These are phyloP conservation scores for Phrynocephalus versicolor DNA, from an alignment of 2,113 vertebrate species.

Conservation along the genomic window DNA sequence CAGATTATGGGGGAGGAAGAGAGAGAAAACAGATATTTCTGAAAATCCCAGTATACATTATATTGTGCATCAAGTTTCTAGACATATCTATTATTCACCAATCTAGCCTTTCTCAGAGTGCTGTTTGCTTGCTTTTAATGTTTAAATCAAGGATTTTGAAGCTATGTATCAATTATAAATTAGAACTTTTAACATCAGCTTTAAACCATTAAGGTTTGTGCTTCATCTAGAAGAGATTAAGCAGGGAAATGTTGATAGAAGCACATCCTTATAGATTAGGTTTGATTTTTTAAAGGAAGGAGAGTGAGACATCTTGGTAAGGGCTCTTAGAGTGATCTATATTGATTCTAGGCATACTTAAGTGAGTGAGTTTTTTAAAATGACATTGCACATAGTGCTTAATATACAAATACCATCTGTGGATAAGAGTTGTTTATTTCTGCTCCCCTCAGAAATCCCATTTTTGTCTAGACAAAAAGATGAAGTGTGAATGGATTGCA, in stretches of 20 bases:
- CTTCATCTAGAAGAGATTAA: not conserved
- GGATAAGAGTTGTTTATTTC: slow-evolving; percentile 17
- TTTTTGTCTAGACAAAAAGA: slow-evolving; percentile 5
- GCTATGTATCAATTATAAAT: slow-evolving; percentile 4
- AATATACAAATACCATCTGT: not conserved
- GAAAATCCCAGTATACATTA: not conserved
- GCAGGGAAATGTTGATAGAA: not conserved
- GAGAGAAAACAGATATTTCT: slow-evolving; percentile 24
- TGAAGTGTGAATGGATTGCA: slow-evolving; percentile 26
- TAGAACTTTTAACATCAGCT: not conserved
- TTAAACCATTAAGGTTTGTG: slow-evolving; percentile 9
- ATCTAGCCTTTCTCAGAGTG: not conserved
- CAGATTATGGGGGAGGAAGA: slow-evolving; percentile 4
- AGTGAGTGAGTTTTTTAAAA: slow-evolving; percentile 7
- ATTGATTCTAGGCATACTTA: not conserved
- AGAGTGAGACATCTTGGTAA: not conserved
- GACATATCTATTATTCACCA: slow-evolving; percentile 15
- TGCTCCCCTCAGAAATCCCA: accelerated
- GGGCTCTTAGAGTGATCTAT: not conserved
- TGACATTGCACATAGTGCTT: not conserved
- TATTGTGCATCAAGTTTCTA: slow-evolving; percentile 11
- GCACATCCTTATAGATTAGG: not conserved
- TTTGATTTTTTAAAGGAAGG: not conserved
- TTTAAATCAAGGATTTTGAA: slow-evolving; percentile 16
- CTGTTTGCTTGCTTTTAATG: not conserved